Conservation (phyloP, 2,113 vertebrate genomes). For the Sardina pilchardus region DNA sequence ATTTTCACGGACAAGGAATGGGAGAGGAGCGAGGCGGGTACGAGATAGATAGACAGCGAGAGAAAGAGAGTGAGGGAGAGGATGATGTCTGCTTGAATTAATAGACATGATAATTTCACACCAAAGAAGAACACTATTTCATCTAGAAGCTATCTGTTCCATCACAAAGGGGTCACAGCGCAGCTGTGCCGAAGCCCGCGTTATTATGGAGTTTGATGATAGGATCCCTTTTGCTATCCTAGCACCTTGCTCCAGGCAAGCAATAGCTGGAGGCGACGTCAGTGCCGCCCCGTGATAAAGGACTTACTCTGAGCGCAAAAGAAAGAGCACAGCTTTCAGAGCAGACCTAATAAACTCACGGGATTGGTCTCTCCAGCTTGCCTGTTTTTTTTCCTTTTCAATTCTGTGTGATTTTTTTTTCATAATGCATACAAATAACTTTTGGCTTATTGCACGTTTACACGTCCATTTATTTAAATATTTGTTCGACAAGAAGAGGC, state of each 20-base stretch:
- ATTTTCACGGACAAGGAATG: constrained; percentile 78
- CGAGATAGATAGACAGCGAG: constrained; percentile 37
- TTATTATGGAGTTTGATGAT: constrained; percentile 94
- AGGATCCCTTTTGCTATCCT: constrained; percentile 82
- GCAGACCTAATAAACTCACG: constrained; percentile 82
- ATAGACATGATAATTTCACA: constrained; percentile 99
- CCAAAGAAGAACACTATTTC: constrained; percentile 88
- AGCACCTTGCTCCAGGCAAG: constrained; percentile 84
- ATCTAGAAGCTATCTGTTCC: constrained; percentile 84
- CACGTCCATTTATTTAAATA: constrained; percentile 38
- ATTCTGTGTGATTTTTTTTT: constrained; percentile 52
- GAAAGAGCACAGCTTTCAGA: constrained; percentile 71
- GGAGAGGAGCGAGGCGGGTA: constrained; percentile 57
- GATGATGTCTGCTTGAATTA: constrained; percentile 89
- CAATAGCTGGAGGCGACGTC: constrained; percentile 89
- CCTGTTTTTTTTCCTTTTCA: constrained; percentile 51
- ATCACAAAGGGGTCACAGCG: constrained; percentile 94
- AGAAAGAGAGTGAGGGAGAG: constrained; percentile 31
- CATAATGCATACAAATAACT: constrained; percentile 57
- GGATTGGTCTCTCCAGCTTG: constrained; percentile 65
- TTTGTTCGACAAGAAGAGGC: neutral
- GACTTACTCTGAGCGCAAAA: constrained; percentile 81
- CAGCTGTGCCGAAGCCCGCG: constrained; percentile 90
- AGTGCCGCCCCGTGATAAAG: constrained; percentile 96
- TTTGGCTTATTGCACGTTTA: constrained; percentile 52